phyloP scores from a whole-genome alignment of 1,140 invertebrate species.

The Cydia amplana region DNA sequence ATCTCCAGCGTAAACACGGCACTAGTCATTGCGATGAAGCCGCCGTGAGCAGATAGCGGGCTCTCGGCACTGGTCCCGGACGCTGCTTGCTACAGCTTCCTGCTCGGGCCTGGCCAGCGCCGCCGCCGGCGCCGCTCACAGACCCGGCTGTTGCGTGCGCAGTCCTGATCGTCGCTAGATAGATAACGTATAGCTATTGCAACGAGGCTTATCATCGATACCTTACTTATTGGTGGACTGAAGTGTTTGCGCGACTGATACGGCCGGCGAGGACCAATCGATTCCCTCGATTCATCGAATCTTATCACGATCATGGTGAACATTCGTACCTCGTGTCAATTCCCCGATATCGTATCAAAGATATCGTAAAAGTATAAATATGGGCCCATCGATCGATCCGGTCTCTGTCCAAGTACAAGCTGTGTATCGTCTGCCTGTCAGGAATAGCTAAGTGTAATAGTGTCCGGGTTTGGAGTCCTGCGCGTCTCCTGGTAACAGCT shows the following conservation, averaged over 20 bases:
- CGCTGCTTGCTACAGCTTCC: slow-evolving; percentile 41
- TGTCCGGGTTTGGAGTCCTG: slow-evolving; percentile 39
- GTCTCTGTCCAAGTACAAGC: slow-evolving; percentile 72
- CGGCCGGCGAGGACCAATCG: slow-evolving; percentile 66
- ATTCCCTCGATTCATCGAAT: slow-evolving; percentile 64
- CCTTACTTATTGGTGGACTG: slow-evolving; percentile 68
- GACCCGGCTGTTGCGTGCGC: slow-evolving; percentile 34
- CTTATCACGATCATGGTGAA: slow-evolving; percentile 77
- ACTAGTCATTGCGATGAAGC: slow-evolving; percentile 56
- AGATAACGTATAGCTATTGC: slow-evolving; percentile 14
- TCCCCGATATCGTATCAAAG: slow-evolving; percentile 74
- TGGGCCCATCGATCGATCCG: slow-evolving; percentile 76
- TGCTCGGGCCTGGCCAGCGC: slow-evolving; percentile 41
- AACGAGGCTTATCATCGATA: slow-evolving; percentile 56
- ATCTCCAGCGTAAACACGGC: slow-evolving; percentile 68
- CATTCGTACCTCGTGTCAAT: slow-evolving; percentile 68
- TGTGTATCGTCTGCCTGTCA: slow-evolving; percentile 60
- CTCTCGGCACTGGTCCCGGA: slow-evolving; percentile 53
- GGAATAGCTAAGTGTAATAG: slow-evolving; percentile 39
- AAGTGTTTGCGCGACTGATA: slow-evolving; percentile 74
- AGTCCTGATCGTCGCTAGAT: slow-evolving; percentile 2
- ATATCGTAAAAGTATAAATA: slow-evolving; percentile 79
- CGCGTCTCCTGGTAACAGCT: slow-evolving; percentile 34
- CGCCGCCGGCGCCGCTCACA: slow-evolving; percentile 36
- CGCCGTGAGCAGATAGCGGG: slow-evolving; percentile 58